Percentiles rank a stretch among this genome's conserved stretches.
Conservation (phyloP, 2,888 invertebrate genomes). For the Caenorhabditis drosophilae region DNA sequence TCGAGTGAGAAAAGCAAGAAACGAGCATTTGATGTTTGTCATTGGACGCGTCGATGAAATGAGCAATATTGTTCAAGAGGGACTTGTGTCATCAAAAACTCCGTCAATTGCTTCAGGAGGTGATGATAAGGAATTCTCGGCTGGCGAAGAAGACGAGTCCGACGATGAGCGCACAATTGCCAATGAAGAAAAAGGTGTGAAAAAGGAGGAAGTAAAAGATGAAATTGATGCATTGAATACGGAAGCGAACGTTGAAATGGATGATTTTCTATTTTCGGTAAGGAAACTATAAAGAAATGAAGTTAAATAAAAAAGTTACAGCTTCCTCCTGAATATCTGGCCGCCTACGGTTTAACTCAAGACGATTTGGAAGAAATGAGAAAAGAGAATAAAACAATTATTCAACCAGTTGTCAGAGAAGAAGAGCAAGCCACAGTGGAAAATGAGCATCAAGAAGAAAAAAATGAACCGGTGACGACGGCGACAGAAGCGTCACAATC, state of each 20-base stretch:
- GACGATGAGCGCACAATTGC: constrained; percentile 59
- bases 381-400: constrained; percentile 61
- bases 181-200: constrained; percentile 40
- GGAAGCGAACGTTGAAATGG: constrained; percentile 87
- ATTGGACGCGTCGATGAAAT: constrained; percentile 98
- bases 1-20: constrained; percentile 89
- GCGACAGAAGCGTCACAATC: background rate
- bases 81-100: constrained; percentile 47
- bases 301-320: too few relatives aligned
- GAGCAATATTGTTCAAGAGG: constrained; percentile 65
- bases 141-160: constrained; percentile 32
- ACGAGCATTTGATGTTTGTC: constrained; percentile 94
- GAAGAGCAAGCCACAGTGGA: background rate
- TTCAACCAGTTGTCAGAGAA: too few relatives aligned
- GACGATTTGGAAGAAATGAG: constrained; percentile 28
- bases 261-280: constrained; percentile 78
- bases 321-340: constrained; percentile 58
- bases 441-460: background rate
- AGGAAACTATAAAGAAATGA: too few relatives aligned
- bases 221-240: constrained; percentile 86
- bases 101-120: constrained; percentile 34
- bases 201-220: constrained; percentile 75
- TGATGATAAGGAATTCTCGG: constrained; percentile 24
- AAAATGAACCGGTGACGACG: background rate
- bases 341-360: constrained; percentile 19